These are phyloP conservation scores for Ceratitis capitata DNA, from an alignment of 1,140 invertebrate genomes.

Conservation along the genomic window DNA sequence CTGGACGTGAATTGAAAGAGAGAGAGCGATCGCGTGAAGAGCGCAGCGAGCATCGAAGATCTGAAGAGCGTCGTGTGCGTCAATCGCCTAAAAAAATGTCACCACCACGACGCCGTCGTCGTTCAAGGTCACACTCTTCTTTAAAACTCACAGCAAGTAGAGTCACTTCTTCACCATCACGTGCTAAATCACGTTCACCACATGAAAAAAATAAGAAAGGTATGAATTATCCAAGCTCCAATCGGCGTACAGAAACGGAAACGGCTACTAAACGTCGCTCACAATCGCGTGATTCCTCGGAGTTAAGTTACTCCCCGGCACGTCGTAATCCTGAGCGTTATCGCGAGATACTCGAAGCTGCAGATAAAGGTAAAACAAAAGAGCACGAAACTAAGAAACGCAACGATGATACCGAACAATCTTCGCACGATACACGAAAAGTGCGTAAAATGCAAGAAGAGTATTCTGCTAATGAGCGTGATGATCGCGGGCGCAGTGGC, in stretches of 20 bases:
- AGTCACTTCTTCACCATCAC: not conserved
- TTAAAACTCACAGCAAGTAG: not conserved
- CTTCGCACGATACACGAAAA: not conserved
- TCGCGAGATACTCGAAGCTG: conserved; percentile 69
- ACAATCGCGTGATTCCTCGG: conserved; percentile 49
- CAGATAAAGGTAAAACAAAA: conserved; percentile 65
- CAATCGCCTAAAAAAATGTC: not conserved
- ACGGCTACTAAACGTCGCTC: not conserved
- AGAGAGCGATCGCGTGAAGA: not conserved
- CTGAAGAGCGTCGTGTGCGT: not conserved
- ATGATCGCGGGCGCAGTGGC: not conserved
- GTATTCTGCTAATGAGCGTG: not conserved
- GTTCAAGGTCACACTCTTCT: conserved; percentile 2
- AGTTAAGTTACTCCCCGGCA: conserved; percentile 74
- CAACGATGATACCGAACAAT: not conserved
- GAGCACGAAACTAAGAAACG: not conserved
- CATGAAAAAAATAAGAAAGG: not conserved
- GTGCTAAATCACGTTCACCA: not conserved
- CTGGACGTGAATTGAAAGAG: not conserved
- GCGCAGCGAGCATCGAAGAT: not conserved
- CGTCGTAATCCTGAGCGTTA: conserved; percentile 73
- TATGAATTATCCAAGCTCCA: not conserved
- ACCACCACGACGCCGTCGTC: not conserved
- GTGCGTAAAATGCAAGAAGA: not conserved
- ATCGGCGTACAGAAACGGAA: not conserved